These are phyloP conservation scores for Pteropus rufus DNA, from an alignment of 2,797 vertebrate genomes.

Conservation along the genomic window DNA sequence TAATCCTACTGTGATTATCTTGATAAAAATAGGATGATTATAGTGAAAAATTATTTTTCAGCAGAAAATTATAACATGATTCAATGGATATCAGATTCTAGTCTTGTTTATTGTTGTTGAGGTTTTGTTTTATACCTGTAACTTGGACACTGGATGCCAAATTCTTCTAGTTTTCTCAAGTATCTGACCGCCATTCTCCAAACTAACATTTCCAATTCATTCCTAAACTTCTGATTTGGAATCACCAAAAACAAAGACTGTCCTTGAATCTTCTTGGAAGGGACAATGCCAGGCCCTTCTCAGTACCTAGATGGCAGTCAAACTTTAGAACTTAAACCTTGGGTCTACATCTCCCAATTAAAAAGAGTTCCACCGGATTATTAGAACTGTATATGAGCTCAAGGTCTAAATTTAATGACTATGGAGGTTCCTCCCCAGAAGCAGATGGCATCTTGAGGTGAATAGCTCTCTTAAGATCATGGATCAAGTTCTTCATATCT, in stretches of 20 bases:
- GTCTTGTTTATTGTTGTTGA: not conserved
- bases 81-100: not conserved
- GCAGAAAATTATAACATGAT: not conserved
- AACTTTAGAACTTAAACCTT: not conserved
- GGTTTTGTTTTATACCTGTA: not conserved
- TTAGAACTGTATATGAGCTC: not conserved
- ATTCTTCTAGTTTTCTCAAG: not conserved
- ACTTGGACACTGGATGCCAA: not conserved
- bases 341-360: not conserved
- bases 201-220: not conserved
- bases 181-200: not conserved
- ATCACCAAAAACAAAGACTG: not conserved
- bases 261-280: not conserved
- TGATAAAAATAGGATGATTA: not conserved
- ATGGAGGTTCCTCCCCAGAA: not conserved
- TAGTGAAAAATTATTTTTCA: not conserved
- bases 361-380: not conserved
- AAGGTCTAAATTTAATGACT: not conserved
- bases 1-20: not conserved
- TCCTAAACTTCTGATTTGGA: not conserved
- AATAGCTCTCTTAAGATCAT: not conserved
- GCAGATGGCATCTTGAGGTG: not conserved
- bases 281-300: not conserved
- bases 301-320: not conserved
- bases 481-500: not conserved